These are phyloP conservation scores for Borostomias antarcticus DNA, from an alignment of 2,797 vertebrate species.

Conservation along the genomic window DNA sequence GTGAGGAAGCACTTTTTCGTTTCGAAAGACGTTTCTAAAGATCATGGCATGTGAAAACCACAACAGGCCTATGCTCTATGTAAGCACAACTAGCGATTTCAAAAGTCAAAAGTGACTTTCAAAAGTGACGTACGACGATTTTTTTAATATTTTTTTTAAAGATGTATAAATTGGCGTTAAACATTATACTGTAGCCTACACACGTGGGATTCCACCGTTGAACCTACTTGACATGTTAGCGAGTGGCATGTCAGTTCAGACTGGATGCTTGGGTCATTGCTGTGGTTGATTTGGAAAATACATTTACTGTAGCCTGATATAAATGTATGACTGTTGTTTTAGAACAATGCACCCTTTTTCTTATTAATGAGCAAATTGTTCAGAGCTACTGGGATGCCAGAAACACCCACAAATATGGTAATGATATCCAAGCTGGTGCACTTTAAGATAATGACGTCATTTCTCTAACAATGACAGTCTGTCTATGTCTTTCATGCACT, in stretches of 20 bases:
- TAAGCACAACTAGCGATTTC: too few species aligned
- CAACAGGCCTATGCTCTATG: too few species aligned
- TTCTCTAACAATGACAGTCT: slow-evolving; percentile 51
- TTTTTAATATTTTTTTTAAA: background rate
- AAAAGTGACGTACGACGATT: background rate
- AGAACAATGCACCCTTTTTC: slow-evolving; percentile 44
- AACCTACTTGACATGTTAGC: too few species aligned
- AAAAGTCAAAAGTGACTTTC: too few species aligned
- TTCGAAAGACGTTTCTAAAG: too few species aligned
- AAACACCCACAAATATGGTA: slow-evolving; percentile 59
- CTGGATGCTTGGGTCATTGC: background rate
- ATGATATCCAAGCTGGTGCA: slow-evolving; percentile 47
- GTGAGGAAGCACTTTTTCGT: too few species aligned
- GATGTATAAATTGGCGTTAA: too few species aligned
- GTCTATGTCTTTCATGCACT: slow-evolving; percentile 12
- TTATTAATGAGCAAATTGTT: slow-evolving; percentile 27
- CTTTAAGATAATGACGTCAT: slow-evolving; percentile 58
- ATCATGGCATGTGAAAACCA: too few species aligned
- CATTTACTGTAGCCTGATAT: too few species aligned
- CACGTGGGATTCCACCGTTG: too few species aligned
- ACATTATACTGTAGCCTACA: background rate
- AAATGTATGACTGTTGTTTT: slow-evolving; percentile 20
- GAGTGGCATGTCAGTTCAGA: too few species aligned
- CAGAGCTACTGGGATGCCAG: slow-evolving; percentile 49
- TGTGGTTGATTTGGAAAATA: background rate